A percentile compares a stretch with the other conserved stretches of the same genome.
Evolutionary conservation across 1,140 invertebrate genomes (phyloP).

Genomic region (Panagrolaimus sp.): DNA sequence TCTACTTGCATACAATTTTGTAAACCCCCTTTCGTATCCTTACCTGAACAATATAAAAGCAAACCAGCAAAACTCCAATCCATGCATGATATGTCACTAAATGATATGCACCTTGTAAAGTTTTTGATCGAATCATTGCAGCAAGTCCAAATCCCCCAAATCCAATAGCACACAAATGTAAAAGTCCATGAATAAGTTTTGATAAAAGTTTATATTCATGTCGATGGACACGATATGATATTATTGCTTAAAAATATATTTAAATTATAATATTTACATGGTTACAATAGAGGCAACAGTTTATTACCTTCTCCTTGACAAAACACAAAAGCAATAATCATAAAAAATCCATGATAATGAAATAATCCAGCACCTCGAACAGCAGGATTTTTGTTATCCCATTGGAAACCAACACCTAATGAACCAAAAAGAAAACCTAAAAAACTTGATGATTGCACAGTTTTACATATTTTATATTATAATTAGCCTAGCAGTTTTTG

Average conservation of each 20-base stretch:
- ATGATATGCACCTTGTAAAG: too few species aligned
- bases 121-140: too few species aligned
- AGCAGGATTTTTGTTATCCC: background rate
- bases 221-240: conserved; percentile 25
- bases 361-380: background rate
- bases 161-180: conserved; percentile 17
- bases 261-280: background rate
- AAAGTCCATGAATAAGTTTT: conserved; percentile 16
- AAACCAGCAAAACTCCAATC: too few species aligned
- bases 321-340: conserved; percentile 23
- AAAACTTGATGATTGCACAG: too few species aligned
- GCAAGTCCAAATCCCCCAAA: background rate
- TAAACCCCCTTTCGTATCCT: too few species aligned
- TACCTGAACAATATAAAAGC: too few species aligned
- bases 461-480: too few species aligned
- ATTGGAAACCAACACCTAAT: conserved; percentile 10
- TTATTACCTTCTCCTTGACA: conserved; percentile 31
- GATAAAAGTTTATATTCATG: conserved; percentile 26
- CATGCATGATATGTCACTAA: too few species aligned
- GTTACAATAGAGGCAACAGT: background rate
- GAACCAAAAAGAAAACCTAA: conserved; percentile 27
- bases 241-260: conserved; percentile 18
- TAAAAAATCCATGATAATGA: conserved; percentile 22
- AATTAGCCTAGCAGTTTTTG: too few species aligned
- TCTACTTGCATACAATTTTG: too few species aligned